Evolutionary conservation across 2,113 vertebrate genomes (phyloP), one percentile per base, ranked within the genome.

Genomic region (Eulemur rufifrons): DNA sequence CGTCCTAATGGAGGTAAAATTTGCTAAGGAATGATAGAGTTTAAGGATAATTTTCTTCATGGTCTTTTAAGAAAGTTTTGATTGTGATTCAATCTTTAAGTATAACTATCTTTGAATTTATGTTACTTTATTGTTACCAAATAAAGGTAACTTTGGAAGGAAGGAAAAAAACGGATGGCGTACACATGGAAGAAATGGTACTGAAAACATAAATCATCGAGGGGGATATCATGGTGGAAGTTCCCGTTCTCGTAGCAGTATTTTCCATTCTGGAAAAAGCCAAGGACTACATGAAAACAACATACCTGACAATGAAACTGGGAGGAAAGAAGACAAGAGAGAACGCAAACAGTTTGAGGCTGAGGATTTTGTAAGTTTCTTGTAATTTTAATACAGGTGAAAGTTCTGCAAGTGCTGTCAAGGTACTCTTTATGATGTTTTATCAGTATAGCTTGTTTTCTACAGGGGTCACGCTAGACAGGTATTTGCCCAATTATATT

Each of bases 361-460:
- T 92, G 99, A 99, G 96, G 99, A 99, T 97, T 99, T 99, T 98
- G 99, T 99, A 98, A 98, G 99, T 99, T 92, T 96, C 85, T 94
- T 88, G 6, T 93, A 87, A 93, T 96, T 94, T 74, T 81, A 78
- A 77, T 95, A 88, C 37, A 82, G 56, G 93, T 6, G 69, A 86
- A 7, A 6, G 95, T 97, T 98, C 18, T 89, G 6, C 45, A 95
- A 64, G 45, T 96, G 86, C 23, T 8, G 0, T 61, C 9, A 23
- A 73, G 91, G 37, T 42, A 85, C 15, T 59, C 83, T 95, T 95
- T 0, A 64, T 93, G 78, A 89, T 29, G 23, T 95, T 90, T 94
- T 81, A 93, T 7, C 34, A 94, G 3, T 92, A 56, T 7, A 80
- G 25, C 25, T 95, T 2, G 6, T 95, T 96, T 78, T 93, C 11